Evolutionary conservation across 1,140 invertebrate genomes (phyloP), one percentile per base, ranked within the genome.

Genomic region (Polyergus mexicanus): DNA sequence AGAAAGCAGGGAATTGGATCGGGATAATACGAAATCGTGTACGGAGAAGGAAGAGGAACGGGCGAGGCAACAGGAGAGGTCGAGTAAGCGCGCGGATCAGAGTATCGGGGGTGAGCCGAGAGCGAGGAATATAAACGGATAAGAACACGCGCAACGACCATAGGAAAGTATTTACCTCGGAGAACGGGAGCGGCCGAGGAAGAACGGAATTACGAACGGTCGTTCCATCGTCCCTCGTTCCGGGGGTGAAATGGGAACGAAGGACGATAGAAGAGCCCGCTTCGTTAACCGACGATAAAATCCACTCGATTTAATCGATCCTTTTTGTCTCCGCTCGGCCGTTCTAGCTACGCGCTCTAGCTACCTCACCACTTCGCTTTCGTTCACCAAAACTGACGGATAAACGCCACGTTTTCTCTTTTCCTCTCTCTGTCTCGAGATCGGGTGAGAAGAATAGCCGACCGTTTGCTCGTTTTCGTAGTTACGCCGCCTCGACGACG

Each of bases 251-350:
- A 63, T 68, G 56, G 54, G 44, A 65, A 54, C 72, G 54, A 58
- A 35, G 25, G 65, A 68, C 66, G 62, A 75, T 47, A 47, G 87
- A 78, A 60, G 69, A 66, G 75, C 84, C 80, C 63, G 66, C 69
- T 90, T 90, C 89, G 89, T 90, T 90, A 90, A 90, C 86, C 83
- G 86, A 68, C 86, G 81, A 78, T 86, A 88, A 86, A 89, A 85
- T 90, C 89, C 88, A 90, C 89, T 90, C 88, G 83, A 90, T 86
- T 90, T 90, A 90, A 90, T 90, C 89, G 89, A 90, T 90, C 88
- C 81, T 90, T 89, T 90, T 74, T 85, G 68, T 78, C 89, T 81
- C 65, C 35, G 54, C 47, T 35, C 76, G 13, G 28, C 56, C 76
- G 76, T 66, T 68, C 44, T 68, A 54, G 44, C 71, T 76, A 32